These are phyloP conservation scores for Hydropsyche tenuis DNA, from an alignment of 1,140 invertebrate species.

Conservation along the genomic window DNA sequence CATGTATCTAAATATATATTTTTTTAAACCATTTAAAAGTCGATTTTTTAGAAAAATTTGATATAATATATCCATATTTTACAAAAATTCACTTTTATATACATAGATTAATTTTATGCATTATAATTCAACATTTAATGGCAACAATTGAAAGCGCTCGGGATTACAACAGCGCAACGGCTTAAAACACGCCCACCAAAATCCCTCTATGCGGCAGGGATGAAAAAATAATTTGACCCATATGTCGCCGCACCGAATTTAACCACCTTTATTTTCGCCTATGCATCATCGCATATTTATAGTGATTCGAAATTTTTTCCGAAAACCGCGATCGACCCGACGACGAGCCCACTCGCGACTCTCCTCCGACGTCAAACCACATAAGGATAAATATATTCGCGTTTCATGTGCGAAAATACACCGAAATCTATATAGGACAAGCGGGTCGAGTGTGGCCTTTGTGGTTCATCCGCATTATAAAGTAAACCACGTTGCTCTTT, in stretches of 20 bases:
- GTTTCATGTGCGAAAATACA: not conserved
- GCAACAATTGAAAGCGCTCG: too few relatives aligned
- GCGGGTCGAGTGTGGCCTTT: not conserved
- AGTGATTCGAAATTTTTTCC: constrained; percentile 7
- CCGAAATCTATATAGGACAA: not conserved
- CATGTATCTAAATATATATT: too few relatives aligned
- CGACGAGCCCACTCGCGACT: too few relatives aligned
- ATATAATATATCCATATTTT: too few relatives aligned
- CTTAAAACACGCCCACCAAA: constrained; percentile 17
- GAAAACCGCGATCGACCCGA: not conserved
- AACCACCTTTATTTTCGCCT: constrained; percentile 3
- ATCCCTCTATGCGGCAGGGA: constrained; percentile 24
- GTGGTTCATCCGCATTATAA: constrained; percentile 31
- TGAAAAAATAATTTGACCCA: constrained; percentile 34
- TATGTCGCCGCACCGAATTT: constrained; percentile 15
- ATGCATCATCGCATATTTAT: constrained; percentile 21
- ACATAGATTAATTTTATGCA: too few relatives aligned
- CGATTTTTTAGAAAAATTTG: too few relatives aligned
- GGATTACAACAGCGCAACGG: too few relatives aligned
- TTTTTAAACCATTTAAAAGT: too few relatives aligned
- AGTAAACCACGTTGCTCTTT: constrained; percentile 40
- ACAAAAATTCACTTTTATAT: too few relatives aligned
- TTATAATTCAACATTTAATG: too few relatives aligned
- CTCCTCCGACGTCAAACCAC: constrained; percentile 21
- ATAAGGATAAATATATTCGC: constrained; percentile 24